Percentiles rank a stretch among this genome's conserved stretches.
Evolutionary conservation across 2,797 vertebrate genomes (phyloP).

Genomic region (Cuculus canorus): DNA sequence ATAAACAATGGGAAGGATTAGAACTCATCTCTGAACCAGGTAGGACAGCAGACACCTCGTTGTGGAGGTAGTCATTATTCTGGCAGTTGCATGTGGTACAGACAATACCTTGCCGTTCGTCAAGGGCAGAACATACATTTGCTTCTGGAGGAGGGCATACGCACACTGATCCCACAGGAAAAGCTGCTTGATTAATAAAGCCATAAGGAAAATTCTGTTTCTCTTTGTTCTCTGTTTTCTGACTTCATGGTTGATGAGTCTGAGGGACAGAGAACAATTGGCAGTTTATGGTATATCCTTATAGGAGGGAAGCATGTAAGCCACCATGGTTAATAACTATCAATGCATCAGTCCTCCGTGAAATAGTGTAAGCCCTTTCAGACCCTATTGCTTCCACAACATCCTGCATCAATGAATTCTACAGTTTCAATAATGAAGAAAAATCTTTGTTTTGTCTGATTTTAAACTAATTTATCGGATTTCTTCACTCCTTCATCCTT

Average conservation of each 20-base stretch:
- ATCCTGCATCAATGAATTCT: neutral
- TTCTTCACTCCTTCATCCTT: neutral
- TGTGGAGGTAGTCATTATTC: neutral
- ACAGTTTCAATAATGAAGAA: neutral
- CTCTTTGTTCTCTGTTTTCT: neutral
- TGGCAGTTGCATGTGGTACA: neutral
- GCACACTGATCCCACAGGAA: neutral
- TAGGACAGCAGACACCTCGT: neutral
- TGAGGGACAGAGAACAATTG: neutral
- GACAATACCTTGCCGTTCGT: neutral
- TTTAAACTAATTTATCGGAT: neutral
- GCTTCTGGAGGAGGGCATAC: neutral
- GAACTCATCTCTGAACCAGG: neutral
- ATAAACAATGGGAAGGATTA: neutral
- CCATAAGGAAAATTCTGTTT: neutral
- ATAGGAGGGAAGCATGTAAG: neutral
- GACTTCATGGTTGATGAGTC: neutral
- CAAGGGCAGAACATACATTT: neutral
- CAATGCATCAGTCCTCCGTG: neutral
- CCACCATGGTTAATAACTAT: neutral
- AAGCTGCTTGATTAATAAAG: slow-evolving; percentile 34
- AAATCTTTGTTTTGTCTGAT: neutral
- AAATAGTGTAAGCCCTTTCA: neutral
- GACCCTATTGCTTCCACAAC: neutral
- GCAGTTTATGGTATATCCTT: neutral